Evolutionary conservation across 2,888 invertebrate species (phyloP).

Genomic region (Agriotes lineatus): DNA sequence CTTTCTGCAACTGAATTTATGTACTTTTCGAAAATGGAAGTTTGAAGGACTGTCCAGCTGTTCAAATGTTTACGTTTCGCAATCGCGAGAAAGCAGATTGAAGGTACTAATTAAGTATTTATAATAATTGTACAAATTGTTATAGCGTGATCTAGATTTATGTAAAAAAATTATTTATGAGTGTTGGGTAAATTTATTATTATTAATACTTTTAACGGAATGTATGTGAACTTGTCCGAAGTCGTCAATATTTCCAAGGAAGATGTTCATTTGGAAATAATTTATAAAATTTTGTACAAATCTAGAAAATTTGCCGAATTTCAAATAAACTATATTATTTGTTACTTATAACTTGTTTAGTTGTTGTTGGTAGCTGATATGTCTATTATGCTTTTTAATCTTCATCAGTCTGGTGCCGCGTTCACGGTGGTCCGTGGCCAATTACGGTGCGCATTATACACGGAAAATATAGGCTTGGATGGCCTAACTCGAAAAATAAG

Average conservation of each 20-base stretch:
- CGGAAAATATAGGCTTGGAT: conserved; percentile 54
- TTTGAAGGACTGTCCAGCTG: neutral
- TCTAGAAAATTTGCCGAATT: conserved; percentile 6
- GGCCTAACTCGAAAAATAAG: conserved; percentile 42
- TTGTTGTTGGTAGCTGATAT: conserved; percentile 41
- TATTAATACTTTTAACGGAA: neutral
- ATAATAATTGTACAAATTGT: conserved; percentile 42
- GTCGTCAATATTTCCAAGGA: neutral
- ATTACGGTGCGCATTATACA: conserved; percentile 62
- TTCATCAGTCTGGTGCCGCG: conserved; percentile 50
- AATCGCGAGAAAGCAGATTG: neutral
- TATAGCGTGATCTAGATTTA: conserved; percentile 41
- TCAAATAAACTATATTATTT: conserved; percentile 36
- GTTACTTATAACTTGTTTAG: conserved; percentile 46
- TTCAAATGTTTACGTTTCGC: neutral
- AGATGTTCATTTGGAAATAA: neutral
- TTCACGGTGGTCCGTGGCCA: conserved; percentile 61
- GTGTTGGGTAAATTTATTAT: conserved; percentile 36
- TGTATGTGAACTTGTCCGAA: neutral
- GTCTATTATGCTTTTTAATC: conserved; percentile 56
- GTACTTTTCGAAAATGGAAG: neutral
- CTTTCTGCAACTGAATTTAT: neutral
- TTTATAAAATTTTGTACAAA: conserved; percentile 7
- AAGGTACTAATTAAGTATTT: conserved; percentile 8
- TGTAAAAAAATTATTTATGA: conserved; percentile 33